Percentiles rank a stretch among this genome's conserved stretches.
Evolutionary conservation across 2,888 invertebrate genomes (phyloP).

Genomic region (Mystacides longicornis): DNA sequence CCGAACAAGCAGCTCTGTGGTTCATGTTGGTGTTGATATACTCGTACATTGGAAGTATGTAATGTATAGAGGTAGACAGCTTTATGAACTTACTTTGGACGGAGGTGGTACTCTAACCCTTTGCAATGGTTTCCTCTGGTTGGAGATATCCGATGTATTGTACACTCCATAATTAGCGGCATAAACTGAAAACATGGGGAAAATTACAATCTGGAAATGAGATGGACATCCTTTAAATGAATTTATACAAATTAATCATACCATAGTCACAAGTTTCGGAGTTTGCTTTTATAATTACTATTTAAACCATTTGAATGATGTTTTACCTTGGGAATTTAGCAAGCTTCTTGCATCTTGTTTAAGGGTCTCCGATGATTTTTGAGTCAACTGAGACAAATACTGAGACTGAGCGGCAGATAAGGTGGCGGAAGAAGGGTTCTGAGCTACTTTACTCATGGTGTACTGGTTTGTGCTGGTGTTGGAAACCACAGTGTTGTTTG

Average conservation of each 20-base stretch:
- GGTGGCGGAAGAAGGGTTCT: slow-evolving; percentile 35
- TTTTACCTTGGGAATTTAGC: slow-evolving; percentile 18
- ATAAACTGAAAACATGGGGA: slow-evolving; percentile 33
- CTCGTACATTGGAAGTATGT: no score
- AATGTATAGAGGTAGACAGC: no score
- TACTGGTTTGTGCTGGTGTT: background rate
- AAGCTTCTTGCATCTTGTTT: slow-evolving; percentile 21
- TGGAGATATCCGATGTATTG: slow-evolving; percentile 38
- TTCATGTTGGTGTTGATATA: no score
- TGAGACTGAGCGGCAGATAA: slow-evolving; percentile 57
- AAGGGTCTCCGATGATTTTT: slow-evolving; percentile 31
- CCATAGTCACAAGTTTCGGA: no score
- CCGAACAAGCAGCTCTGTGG: no score
- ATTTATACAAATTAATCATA: background rate
- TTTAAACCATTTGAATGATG: no score
- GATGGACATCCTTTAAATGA: background rate
- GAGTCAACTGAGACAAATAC: slow-evolving; percentile 50
- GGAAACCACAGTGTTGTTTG: background rate
- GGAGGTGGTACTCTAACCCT: slow-evolving; percentile 75
- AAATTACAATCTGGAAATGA: slow-evolving; percentile 35
- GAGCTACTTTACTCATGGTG: background rate
- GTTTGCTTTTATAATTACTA: no score
- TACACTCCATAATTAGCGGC: slow-evolving; percentile 40
- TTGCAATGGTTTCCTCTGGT: slow-evolving; percentile 55
- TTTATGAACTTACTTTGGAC: slow-evolving; percentile 55